Percentiles rank a stretch among this genome's conserved stretches.
These are phyloP conservation scores for Lapara coniferarum DNA, from an alignment of 2,888 invertebrate species.

Conservation along the genomic window DNA sequence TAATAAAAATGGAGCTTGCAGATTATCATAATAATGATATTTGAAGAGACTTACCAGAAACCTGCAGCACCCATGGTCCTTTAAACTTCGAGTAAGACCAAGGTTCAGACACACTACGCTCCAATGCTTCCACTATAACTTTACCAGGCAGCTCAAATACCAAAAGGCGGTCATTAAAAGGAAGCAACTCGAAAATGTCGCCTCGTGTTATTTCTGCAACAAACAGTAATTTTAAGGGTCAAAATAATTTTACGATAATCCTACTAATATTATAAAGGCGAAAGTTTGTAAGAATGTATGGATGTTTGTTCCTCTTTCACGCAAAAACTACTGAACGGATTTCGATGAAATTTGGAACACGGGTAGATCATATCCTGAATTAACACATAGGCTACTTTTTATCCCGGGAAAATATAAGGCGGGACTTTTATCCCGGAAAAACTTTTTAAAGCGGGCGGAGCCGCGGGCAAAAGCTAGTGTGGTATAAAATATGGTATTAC, in stretches of 20 bases:
- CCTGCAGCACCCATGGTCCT: conserved; percentile 82
- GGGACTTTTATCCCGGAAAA: too few relatives aligned
- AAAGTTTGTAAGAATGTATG: too few relatives aligned
- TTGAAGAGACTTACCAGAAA: conserved; percentile 74
- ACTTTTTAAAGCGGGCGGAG: too few relatives aligned
- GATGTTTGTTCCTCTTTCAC: too few relatives aligned
- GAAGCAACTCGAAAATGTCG: conserved; percentile 86
- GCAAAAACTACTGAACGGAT: too few relatives aligned
- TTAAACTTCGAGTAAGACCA: conserved; percentile 67
- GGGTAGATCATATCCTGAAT: too few relatives aligned
- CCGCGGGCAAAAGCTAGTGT: too few relatives aligned
- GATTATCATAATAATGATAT: not conserved
- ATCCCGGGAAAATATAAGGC: too few relatives aligned
- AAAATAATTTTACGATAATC: conserved; percentile 1
- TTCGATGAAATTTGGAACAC: too few relatives aligned
- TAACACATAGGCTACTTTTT: too few relatives aligned
- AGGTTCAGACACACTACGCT: conserved; percentile 75
- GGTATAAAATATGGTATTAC: conserved; percentile 65
- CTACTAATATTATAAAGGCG: not conserved
- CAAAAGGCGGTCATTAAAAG: conserved; percentile 89
- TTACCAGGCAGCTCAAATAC: conserved; percentile 87
- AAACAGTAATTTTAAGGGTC: conserved; percentile 16
- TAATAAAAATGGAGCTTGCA: too few relatives aligned
- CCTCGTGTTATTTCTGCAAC: conserved; percentile 86
- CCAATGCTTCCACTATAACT: conserved; percentile 84